A percentile compares a stretch with the other conserved stretches of the same genome.
phyloP scores from a whole-genome alignment of 2,888 invertebrate genomes.

The Idaea biselata region DNA sequence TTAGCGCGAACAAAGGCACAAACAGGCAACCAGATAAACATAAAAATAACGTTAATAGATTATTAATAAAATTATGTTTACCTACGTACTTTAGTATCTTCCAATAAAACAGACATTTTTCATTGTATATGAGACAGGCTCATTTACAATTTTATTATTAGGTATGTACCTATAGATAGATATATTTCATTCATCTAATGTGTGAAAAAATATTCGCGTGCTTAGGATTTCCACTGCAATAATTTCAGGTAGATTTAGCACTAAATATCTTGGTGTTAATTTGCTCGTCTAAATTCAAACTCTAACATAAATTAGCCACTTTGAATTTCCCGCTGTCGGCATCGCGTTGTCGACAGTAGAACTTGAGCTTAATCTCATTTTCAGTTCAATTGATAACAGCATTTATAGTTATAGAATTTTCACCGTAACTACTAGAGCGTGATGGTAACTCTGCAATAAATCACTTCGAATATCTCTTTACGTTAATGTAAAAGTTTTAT shows the following conservation, averaged over 20 bases:
- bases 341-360: background rate
- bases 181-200: too few relatives aligned
- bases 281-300: background rate
- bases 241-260: background rate
- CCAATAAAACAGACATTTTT: too few relatives aligned
- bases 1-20: too few relatives aligned
- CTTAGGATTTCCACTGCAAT: background rate
- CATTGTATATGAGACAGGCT: too few relatives aligned
- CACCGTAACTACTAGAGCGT: background rate
- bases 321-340: background rate
- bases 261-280: background rate
- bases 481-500: too few relatives aligned
- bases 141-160: too few relatives aligned
- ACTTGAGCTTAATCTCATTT: background rate
- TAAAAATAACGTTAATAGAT: too few relatives aligned
- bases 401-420: background rate
- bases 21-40: too few relatives aligned
- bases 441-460: background rate
- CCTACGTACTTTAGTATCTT: too few relatives aligned
- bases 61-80: too few relatives aligned
- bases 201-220: background rate
- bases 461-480: too few relatives aligned
- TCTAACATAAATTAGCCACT: background rate
- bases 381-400: background rate
- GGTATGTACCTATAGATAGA: too few relatives aligned